Evolutionary conservation across 2,888 invertebrate genomes (phyloP).

Genomic region (Macrophya alboannulata): DNA sequence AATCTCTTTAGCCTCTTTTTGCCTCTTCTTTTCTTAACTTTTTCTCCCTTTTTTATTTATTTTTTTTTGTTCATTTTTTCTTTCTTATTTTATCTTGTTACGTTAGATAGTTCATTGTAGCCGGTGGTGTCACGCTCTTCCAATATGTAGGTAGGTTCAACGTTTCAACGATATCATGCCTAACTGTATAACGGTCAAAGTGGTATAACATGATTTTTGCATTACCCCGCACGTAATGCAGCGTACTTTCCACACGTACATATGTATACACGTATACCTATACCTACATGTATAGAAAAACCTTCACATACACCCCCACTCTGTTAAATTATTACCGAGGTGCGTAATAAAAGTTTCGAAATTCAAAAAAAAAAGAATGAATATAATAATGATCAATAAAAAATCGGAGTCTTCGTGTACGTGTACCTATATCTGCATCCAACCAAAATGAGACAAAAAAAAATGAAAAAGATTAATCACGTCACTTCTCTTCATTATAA

Average conservation of each 20-base stretch:
- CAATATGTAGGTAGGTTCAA: not conserved
- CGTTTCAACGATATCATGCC: constrained; percentile 3
- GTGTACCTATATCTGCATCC: not conserved
- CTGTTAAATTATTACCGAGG: no score
- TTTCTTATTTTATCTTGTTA: not conserved
- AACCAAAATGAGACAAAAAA: not conserved
- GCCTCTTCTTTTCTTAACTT: not conserved
- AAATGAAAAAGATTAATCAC: not conserved
- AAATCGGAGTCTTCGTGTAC: not conserved
- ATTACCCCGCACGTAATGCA: constrained; percentile 2
- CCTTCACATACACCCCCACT: no score
- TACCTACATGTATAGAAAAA: no score
- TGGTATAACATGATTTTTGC: constrained; percentile 13
- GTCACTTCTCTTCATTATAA: not conserved
- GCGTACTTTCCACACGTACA: not conserved
- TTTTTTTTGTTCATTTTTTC: not conserved
- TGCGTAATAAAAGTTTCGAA: not conserved
- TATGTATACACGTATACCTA: no score
- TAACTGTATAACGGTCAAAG: constrained; percentile 13
- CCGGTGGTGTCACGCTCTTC: constrained; percentile 13
- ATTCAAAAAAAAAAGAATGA: not conserved
- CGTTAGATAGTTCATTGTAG: not conserved
- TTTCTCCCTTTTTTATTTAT: not conserved
- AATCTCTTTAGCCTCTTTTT: not conserved
- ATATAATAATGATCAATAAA: no score